These are phyloP conservation scores for Mystacides longicornis DNA, from an alignment of 2,888 invertebrate genomes.

Conservation along the genomic window DNA sequence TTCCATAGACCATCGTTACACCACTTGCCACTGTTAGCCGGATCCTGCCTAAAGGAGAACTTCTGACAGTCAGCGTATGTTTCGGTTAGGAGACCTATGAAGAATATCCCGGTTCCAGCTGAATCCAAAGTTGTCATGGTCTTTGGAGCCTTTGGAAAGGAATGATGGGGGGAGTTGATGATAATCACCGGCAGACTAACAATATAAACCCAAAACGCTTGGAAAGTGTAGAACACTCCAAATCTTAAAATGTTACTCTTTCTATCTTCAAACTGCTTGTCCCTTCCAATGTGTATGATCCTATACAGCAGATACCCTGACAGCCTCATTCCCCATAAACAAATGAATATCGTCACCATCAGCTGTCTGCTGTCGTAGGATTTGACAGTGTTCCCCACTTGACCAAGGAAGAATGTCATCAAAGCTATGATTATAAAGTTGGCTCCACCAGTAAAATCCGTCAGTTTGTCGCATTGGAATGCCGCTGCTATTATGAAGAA, in stretches of 20 bases:
- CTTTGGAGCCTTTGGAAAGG: conserved; percentile 65
- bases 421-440: conserved; percentile 87
- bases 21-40: conserved; percentile 84
- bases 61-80: conserved; percentile 90
- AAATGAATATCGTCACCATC: conserved; percentile 84
- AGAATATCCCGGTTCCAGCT: conserved; percentile 75
- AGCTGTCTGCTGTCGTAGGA: conserved; percentile 82
- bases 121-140: conserved; percentile 85
- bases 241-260: conserved; percentile 79
- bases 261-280: conserved; percentile 85
- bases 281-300: conserved; percentile 83
- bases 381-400: conserved; percentile 62
- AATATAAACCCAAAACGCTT: conserved; percentile 87
- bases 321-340: conserved; percentile 79
- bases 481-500: conserved; percentile 83
- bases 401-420: conserved; percentile 79
- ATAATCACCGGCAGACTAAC: conserved; percentile 90
- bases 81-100: conserved; percentile 79
- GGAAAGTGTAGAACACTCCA: conserved; percentile 88
- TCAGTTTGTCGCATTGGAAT: conserved; percentile 83
- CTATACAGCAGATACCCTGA: conserved; percentile 86
- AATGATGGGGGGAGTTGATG: conserved; percentile 77
- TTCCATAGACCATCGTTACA: conserved; percentile 89
- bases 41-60: conserved; percentile 83
- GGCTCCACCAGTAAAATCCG: conserved; percentile 89